A percentile compares a stretch with the other conserved stretches of the same genome.
Conservation (phyloP, 2,113 vertebrate genomes). For the Condylura cristata region DNA sequence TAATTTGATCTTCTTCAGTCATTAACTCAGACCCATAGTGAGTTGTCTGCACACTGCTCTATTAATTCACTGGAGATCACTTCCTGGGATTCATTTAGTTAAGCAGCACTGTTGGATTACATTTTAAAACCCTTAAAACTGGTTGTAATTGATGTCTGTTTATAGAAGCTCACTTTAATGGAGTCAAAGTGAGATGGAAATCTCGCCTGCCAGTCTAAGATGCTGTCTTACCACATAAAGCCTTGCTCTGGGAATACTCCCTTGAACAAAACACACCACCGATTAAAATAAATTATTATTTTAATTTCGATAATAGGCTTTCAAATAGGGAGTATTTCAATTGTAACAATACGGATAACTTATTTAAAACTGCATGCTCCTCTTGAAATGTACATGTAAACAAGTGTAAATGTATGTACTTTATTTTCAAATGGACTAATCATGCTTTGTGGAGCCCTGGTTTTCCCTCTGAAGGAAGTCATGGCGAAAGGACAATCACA, state of each 20-base stretch:
- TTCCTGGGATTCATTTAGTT: conserved; percentile 90
- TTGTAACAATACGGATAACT: neutral
- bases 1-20: conserved; percentile 91
- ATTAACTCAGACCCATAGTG: conserved; percentile 88
- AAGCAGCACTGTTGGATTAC: conserved; percentile 89
- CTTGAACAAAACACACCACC: neutral
- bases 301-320: conserved; percentile 13
- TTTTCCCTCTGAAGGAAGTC: neutral
- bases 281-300: conserved; percentile 42
- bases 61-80: conserved; percentile 90
- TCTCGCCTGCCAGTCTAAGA: conserved; percentile 70
- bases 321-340: neutral
- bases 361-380: neutral
- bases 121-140: conserved; percentile 90
- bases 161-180: conserved; percentile 90
- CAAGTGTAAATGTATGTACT: neutral
- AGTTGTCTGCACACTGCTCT: conserved; percentile 83
- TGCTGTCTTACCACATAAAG: conserved; percentile 71
- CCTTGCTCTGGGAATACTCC: conserved; percentile 72
- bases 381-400: neutral
- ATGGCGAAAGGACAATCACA: neutral
- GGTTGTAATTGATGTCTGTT: conserved; percentile 92
- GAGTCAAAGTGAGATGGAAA: conserved; percentile 85
- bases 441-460: neutral
- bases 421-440: neutral